These are phyloP conservation scores for Acronicta psi DNA, from an alignment of 2,888 invertebrate genomes.

Conservation along the genomic window DNA sequence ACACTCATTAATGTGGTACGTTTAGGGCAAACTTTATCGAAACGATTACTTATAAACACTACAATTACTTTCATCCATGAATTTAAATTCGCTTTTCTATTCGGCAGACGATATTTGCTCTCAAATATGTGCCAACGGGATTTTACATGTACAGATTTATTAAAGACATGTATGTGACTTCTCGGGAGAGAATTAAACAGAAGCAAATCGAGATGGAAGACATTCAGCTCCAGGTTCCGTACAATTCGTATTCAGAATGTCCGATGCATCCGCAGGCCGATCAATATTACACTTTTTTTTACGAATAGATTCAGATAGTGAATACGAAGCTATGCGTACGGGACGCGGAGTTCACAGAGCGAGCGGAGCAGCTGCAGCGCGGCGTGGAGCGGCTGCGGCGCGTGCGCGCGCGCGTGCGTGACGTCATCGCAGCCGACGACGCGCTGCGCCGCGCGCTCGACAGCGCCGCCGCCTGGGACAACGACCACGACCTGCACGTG, in stretches of 20 bases:
- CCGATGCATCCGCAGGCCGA: not conserved
- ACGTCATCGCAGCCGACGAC: slow-evolving; percentile 70
- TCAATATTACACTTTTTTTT: not conserved
- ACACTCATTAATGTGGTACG: slow-evolving; percentile 73
- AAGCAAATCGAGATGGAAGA: slow-evolving; percentile 78
- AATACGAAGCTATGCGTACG: slow-evolving; percentile 76
- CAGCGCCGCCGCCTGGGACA: slow-evolving; percentile 55
- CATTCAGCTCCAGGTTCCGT: slow-evolving; percentile 76
- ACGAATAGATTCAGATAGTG: slow-evolving; percentile 75
- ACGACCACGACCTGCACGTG: slow-evolving; percentile 50
- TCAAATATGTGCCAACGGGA: slow-evolving; percentile 76
- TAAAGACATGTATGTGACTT: slow-evolving; percentile 68
- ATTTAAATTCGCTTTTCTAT: slow-evolving; percentile 5
- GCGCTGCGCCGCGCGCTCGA: slow-evolving; percentile 62
- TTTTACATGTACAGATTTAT: slow-evolving; percentile 74
- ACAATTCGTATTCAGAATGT: not conserved
- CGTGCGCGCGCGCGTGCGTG: slow-evolving; percentile 71
- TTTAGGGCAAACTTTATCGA: slow-evolving; percentile 14
- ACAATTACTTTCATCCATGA: too few species aligned
- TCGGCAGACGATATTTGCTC: slow-evolving; percentile 68
- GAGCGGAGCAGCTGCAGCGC: slow-evolving; percentile 66
- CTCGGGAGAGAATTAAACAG: slow-evolving; percentile 68
- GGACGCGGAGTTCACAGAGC: slow-evolving; percentile 74
- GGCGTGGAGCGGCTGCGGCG: slow-evolving; percentile 67
- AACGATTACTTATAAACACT: not conserved